phyloP scores from a whole-genome alignment of 2,113 vertebrate genomes.

The Phalacrocorax aristotelis region DNA sequence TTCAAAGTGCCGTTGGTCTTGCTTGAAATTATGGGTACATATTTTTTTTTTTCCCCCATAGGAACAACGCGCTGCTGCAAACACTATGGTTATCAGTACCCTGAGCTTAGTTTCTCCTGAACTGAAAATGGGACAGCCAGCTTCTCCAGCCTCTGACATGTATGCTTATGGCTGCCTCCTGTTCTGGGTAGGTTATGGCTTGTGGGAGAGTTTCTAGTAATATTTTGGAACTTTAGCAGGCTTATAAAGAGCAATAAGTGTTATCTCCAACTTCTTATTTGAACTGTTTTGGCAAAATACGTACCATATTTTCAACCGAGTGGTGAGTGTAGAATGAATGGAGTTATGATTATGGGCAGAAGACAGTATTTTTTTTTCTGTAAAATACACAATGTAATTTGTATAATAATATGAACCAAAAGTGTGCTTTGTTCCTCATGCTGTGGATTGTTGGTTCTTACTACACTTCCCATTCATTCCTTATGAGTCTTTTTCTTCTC shows the following conservation, averaged over 20 bases:
- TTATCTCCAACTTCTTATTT: not conserved
- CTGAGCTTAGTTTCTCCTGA: constrained; percentile 79
- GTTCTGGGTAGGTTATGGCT: constrained; percentile 75
- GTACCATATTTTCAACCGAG: not conserved
- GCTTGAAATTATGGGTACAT: not conserved
- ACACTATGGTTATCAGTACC: constrained; percentile 62
- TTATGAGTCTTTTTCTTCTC: not conserved
- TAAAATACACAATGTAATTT: not conserved
- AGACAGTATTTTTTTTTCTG: not conserved
- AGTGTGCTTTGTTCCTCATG: not conserved
- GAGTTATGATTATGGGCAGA: not conserved
- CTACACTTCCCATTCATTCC: not conserved
- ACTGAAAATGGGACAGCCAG: constrained; percentile 66
- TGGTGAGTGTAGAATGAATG: not conserved
- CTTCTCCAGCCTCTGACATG: constrained; percentile 78
- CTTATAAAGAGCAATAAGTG: not conserved
- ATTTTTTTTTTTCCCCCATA: constrained; percentile 12
- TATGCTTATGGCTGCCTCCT: constrained; percentile 81
- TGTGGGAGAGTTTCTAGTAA: not conserved
- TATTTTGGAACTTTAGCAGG: not conserved
- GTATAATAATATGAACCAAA: not conserved
- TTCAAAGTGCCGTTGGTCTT: not conserved
- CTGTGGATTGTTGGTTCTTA: not conserved
- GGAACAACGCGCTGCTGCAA: constrained; percentile 72
- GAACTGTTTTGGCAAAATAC: not conserved